Base-by-base conservation (phyloP, 2,113 vertebrate species). In the Myrmophylax atrothorax region DNA sequence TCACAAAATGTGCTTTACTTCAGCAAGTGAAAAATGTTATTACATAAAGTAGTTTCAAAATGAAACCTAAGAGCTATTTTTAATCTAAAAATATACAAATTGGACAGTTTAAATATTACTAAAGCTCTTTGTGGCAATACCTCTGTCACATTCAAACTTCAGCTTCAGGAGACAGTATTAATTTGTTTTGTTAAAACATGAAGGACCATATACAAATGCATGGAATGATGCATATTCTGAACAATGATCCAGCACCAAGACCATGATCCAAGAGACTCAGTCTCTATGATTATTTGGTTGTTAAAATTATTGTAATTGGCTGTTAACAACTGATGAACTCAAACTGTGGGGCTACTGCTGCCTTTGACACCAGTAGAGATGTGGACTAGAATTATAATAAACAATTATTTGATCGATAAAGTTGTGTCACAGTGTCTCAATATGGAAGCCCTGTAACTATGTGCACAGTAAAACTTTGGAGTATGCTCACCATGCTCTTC, bases 391-490 rank as follows among this genome's bases (percentile, higher is more conserved):
- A 26, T 3, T 31, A 53, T 24, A 73, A 58, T 9, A 42, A 76
- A 12, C 9, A 70, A 50, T 3, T 66, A 10, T 47, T 60, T 18
- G 1, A 64, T 37, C 10, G 8, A 37, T 44, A 25, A 85, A 26
- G 1, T 40, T 49, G 6, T 52, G 25, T 12, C 50, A 62, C 28
- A 28, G 33, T 28, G 10, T 50, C 18, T 83, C 72, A 60, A 1
- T 50, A 69, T 14, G 0, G 2, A 89, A 26, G 2, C 2, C 2
- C 40, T 60, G 37, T 25, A 67, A 67, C 33, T 33, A 5, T 0
- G 0, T 22, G 12, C 47, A 67, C 33, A 46, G 14, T 15, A 37
- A 73, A 77, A 5, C 14, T 81, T 69, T 50, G 18, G 29, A 66
- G 4, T 28, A 24, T 81, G n/a, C 15, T 70, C 40, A 49, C 26